Conservation (phyloP, 2,888 invertebrate species). For the Nomada hirtipes region DNA sequence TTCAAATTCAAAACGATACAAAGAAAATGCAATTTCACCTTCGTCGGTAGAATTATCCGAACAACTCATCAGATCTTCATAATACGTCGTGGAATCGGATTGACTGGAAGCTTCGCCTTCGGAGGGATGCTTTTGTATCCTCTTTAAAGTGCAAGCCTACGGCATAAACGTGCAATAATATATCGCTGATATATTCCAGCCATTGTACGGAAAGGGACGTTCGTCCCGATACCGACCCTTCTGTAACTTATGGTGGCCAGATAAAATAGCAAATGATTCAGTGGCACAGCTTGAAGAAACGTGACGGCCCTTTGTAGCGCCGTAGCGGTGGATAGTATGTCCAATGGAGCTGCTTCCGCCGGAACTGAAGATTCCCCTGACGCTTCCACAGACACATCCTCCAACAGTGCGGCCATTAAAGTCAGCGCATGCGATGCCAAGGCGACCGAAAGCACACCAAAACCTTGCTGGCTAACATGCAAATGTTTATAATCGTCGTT, state of each 20-base stretch:
- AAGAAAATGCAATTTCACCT: conserved; percentile 85
- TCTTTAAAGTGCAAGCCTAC: conserved; percentile 92
- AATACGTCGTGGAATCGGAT: conserved; percentile 98
- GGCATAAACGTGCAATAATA: conserved; percentile 23
- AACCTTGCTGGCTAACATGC: conserved; percentile 90
- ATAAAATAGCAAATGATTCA: conserved; percentile 94
- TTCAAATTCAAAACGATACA: not conserved
- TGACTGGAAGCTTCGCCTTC: conserved; percentile 94
- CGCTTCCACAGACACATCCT: conserved; percentile 91
- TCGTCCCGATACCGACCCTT: conserved; percentile 85
- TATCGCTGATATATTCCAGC: not conserved
- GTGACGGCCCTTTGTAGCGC: conserved; percentile 90
- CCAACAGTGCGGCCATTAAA: conserved; percentile 90
- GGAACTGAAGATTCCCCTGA: conserved; percentile 78
- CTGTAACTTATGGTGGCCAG: conserved; percentile 95
- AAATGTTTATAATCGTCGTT: not conserved
- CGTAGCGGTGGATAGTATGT: conserved; percentile 88
- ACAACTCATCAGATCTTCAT: conserved; percentile 96
- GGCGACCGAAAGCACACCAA: conserved; percentile 95
- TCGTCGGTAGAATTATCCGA: conserved; percentile 96
- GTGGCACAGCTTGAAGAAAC: conserved; percentile 89
- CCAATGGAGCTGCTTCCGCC: conserved; percentile 87
- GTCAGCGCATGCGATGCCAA: conserved; percentile 94
- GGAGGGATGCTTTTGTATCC: conserved; percentile 92
- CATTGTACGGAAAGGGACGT: conserved; percentile 1